Conservation (phyloP, 2,113 vertebrate species). For the Eulemur rufifrons region DNA sequence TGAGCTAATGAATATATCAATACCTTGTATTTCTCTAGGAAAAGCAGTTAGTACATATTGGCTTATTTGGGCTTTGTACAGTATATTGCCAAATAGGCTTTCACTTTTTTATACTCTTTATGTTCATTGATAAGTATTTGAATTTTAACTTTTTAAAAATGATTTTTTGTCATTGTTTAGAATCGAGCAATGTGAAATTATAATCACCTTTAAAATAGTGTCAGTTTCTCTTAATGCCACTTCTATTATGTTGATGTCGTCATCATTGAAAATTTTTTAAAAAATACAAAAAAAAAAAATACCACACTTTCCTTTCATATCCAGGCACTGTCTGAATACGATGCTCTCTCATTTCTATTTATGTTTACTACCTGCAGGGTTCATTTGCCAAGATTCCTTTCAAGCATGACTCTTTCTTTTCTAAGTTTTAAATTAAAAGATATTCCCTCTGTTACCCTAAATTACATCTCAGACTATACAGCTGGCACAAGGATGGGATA, state of each 20-base stretch:
- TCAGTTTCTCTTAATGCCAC: neutral
- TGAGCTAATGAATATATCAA: neutral
- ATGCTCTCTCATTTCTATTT: neutral
- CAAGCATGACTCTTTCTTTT: neutral
- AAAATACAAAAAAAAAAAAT: neutral
- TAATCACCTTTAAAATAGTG: neutral
- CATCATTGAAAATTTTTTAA: neutral
- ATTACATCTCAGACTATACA: neutral
- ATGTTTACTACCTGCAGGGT: neutral
- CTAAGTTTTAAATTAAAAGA: neutral
- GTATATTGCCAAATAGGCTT: neutral
- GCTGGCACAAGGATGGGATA: neutral
- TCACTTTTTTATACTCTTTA: neutral
- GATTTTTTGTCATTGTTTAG: neutral
- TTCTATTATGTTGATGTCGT: neutral
- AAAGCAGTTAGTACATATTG: neutral
- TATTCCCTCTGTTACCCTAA: neutral
- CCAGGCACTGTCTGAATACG: neutral
- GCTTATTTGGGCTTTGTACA: neutral
- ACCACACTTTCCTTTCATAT: neutral
- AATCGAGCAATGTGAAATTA: neutral
- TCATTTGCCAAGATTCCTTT: neutral
- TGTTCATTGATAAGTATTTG: neutral
- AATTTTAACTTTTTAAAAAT: neutral
- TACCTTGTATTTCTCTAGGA: neutral